phyloP scores from a whole-genome alignment of 2,113 vertebrate genomes.

The Myxocyprinus asiaticus region DNA sequence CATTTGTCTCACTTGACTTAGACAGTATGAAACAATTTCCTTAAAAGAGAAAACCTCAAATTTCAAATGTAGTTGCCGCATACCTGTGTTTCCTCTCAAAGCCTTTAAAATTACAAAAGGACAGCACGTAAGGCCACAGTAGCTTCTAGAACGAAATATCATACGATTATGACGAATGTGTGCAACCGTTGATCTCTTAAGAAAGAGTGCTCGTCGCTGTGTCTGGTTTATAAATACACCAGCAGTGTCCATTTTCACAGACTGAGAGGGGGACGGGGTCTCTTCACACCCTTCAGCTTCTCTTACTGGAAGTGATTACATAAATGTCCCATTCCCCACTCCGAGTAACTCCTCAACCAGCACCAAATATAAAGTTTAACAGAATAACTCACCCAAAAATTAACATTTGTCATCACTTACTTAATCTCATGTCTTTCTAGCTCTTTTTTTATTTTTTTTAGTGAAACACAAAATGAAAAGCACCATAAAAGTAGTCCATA shows the following conservation, averaged over 20 bases:
- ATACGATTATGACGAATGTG: conserved; percentile 44
- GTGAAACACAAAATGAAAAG: no score
- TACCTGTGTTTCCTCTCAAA: conserved; percentile 30
- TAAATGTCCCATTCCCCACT: conserved; percentile 14
- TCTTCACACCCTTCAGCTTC: no score
- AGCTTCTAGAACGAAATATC: conserved; percentile 53
- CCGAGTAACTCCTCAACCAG: conserved; percentile 26
- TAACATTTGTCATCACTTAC: not conserved
- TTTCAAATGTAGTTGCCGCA: conserved; percentile 6
- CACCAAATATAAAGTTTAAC: conserved; percentile 5
- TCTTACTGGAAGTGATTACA: no score
- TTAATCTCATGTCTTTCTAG: no score
- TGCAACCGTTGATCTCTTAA: conserved; percentile 60
- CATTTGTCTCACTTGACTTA: no score
- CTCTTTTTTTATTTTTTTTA: no score
- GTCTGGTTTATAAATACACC: conserved; percentile 75
- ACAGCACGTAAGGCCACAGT: not conserved
- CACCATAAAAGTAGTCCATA: no score
- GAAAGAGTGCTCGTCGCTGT: conserved; percentile 60
- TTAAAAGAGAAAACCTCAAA: not conserved
- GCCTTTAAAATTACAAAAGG: not conserved
- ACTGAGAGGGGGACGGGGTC: not conserved
- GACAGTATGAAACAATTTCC: not conserved
- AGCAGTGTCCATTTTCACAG: conserved; percentile 73
- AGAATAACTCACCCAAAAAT: not conserved